Conservation (phyloP, 2,888 invertebrate species). For the Aleiodes alternator region DNA sequence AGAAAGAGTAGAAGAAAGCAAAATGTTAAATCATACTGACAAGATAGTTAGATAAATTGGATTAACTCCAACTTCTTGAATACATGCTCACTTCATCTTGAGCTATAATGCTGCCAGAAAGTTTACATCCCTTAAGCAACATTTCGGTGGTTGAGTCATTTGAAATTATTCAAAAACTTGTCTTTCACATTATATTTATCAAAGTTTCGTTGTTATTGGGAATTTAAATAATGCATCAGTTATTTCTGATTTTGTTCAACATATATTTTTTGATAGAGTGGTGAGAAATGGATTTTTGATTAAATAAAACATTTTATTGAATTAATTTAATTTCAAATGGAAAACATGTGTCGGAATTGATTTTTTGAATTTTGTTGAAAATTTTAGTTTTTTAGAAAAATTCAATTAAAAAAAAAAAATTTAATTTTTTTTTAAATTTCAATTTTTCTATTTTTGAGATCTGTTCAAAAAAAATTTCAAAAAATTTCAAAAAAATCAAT, state of each 20-base stretch:
- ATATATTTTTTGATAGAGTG: background rate
- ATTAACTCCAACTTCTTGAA: constrained; percentile 26
- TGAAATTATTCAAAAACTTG: constrained; percentile 19
- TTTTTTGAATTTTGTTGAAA: too few relatives aligned
- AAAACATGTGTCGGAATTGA: too few relatives aligned
- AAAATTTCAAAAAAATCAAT: constrained; percentile 2
- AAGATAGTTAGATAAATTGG: constrained; percentile 25
- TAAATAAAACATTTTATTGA: too few relatives aligned
- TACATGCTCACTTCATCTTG: background rate
- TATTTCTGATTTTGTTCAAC: background rate
- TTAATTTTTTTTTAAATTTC: too few relatives aligned
- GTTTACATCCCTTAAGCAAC: constrained; percentile 11
- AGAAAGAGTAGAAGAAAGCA: background rate
- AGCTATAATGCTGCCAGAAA: background rate
- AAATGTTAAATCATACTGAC: constrained; percentile 22
- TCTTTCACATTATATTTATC: constrained; percentile 12
- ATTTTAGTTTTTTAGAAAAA: too few relatives aligned
- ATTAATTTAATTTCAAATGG: too few relatives aligned
- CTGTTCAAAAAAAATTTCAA: too few relatives aligned
- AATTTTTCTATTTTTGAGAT: too few relatives aligned
- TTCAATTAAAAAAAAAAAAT: too few relatives aligned
- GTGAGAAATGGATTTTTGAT: background rate
- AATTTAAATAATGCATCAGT: background rate
- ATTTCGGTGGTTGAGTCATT: constrained; percentile 1
- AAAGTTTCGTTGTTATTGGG: background rate